Evolutionary conservation across 2,888 invertebrate genomes (phyloP), one percentile per base, ranked within the genome.

Genomic region (Mechanitis messenoides): DNA sequence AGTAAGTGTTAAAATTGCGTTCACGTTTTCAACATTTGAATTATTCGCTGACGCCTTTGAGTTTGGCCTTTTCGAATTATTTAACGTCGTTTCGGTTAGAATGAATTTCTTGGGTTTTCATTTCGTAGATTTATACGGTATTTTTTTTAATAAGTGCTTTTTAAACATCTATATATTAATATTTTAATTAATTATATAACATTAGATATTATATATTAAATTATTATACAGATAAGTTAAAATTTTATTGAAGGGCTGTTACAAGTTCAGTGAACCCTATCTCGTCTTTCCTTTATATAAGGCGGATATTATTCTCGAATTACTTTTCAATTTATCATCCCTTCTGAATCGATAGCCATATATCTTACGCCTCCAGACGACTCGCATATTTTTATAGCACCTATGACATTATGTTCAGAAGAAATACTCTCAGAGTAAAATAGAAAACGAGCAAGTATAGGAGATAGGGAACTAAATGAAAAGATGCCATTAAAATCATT

Each of bases 311-410:
- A 65, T 65, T 63, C 63, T 62, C 65, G 59, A 69, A 68, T 67
- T 68, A 68, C 61, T 67, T 68, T 68, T 61, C 67, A 68, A 68
- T 68, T 68, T 65, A 68, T 67, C 68, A 68, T 65, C 57, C 63
- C 67, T 46, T 59, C 58, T 63, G 71, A 68, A 72, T 71, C 72
- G 72, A 71, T 70, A 69, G 68, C 62, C 64, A 68, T 71, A 72
- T 71, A 71, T 70, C 62, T 55, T 59, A 63, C 64, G 62, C 65
- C 60, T 55, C 55, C 61, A 45, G 61, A 58, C 58, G 59, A 61
- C 59, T 61, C 46, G 58, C 64, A 61, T 61, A 64, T 64, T 64
- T 64, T 64, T 64, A 57, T 60, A 58, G 54, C 62, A 67, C 69
- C 65, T 66, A 59, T 58, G 59, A 68, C 69, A 67, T 69, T 70